phyloP scores from a whole-genome alignment of 2,888 invertebrate genomes.

The Zygothrica quintamaculata region DNA sequence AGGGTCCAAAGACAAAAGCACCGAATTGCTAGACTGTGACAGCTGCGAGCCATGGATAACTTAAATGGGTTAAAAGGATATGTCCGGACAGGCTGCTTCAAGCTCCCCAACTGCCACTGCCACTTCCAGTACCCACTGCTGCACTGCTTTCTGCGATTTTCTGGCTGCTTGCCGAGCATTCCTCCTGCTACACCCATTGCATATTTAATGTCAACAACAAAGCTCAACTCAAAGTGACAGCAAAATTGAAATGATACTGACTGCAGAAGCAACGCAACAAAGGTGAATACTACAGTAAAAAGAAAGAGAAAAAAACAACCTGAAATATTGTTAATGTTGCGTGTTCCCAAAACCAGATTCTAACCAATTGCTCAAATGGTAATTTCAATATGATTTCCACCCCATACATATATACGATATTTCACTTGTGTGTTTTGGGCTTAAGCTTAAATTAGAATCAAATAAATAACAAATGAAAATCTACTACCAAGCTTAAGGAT shows the following conservation, averaged over 20 bases:
- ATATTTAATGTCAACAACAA: conserved; percentile 64
- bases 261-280: conserved; percentile 24
- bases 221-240: conserved; percentile 50
- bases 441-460: too few relatives aligned
- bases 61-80: conserved; percentile 78
- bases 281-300: background rate
- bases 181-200: conserved; percentile 42
- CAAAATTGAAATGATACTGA: conserved; percentile 55
- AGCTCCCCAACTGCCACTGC: conserved; percentile 1
- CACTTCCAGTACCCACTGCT: conserved; percentile 26
- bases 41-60: conserved; percentile 78
- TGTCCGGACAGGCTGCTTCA: conserved; percentile 34
- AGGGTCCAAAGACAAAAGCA: conserved; percentile 64
- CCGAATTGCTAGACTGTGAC: conserved; percentile 79
- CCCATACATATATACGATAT: too few relatives aligned
- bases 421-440: too few relatives aligned
- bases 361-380: background rate
- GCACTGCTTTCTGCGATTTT: conserved; percentile 61
- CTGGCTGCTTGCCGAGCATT: conserved; percentile 48
- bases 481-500: too few relatives aligned
- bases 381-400: too few relatives aligned
- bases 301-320: conserved; percentile 1
- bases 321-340: background rate
- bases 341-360: conserved; percentile 19
- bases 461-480: too few relatives aligned